Conservation (phyloP, 2,113 vertebrate genomes). For the Tragulus kanchil region DNA sequence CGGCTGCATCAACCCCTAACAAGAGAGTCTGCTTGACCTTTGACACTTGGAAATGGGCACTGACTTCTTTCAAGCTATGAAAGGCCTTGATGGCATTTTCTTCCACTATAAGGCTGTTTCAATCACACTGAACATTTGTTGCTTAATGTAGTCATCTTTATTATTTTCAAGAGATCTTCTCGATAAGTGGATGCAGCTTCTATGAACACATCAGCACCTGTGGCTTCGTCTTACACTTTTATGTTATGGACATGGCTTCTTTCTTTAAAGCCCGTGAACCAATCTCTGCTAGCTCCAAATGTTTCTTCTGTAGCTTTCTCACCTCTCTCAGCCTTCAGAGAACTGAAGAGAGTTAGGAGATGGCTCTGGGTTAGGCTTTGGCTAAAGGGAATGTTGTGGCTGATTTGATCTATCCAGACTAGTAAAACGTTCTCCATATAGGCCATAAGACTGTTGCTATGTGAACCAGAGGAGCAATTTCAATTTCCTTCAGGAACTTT, state of each 20-base stretch:
- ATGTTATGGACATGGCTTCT: background rate
- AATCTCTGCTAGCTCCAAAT: background rate
- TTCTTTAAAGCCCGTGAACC: background rate
- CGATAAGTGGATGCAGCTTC: background rate
- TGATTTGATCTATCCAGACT: background rate
- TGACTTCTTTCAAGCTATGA: background rate
- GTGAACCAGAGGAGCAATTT: background rate
- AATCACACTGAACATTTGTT: background rate
- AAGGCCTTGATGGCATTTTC: background rate
- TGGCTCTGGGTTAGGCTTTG: background rate
- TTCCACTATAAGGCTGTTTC: background rate
- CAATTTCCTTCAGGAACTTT: background rate
- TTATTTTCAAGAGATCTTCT: background rate
- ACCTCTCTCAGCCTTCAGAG: background rate
- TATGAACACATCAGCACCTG: background rate
- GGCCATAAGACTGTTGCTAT: background rate
- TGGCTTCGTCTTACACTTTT: background rate
- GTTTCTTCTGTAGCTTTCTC: background rate
- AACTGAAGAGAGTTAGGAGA: background rate
- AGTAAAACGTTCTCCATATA: background rate
- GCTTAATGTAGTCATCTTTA: background rate
- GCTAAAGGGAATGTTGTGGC: background rate
- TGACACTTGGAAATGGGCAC: background rate
- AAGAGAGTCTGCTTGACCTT: background rate
- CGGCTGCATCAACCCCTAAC: background rate